A percentile compares a stretch with the other conserved stretches of the same genome.
Conservation (phyloP, 2,113 vertebrate genomes). For the Sebastes fasciatus region DNA sequence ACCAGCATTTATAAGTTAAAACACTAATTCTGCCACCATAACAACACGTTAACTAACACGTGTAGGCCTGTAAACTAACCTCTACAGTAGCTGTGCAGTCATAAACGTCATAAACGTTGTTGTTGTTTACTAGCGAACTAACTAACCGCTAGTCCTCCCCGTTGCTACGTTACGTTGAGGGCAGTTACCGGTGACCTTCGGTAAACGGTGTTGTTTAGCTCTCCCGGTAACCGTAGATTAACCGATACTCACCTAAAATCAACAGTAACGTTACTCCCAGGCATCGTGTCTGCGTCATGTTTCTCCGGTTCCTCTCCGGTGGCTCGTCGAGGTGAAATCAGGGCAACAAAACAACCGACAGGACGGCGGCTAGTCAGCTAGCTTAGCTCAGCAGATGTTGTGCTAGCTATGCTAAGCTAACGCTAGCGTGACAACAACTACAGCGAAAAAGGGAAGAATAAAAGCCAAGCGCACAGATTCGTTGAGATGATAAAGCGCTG, state of each 20-base stretch:
- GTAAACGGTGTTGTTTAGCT: neutral
- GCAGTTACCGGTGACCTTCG: slow-evolving; percentile 25
- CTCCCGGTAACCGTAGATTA: neutral
- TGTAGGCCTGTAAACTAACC: too few species aligned
- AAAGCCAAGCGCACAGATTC: neutral
- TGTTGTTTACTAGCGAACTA: too few species aligned
- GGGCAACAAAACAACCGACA: slow-evolving; percentile 12
- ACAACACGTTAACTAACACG: too few species aligned
- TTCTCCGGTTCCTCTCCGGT: slow-evolving; percentile 23
- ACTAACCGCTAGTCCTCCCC: too few species aligned
- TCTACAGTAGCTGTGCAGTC: too few species aligned
- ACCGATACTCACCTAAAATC: slow-evolving; percentile 73
- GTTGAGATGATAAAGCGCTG: fast-evolving
- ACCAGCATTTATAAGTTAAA: too few species aligned
- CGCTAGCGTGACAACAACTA: slow-evolving; percentile 28
- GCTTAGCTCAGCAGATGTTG: slow-evolving; percentile 13
- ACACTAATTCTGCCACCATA: too few species aligned
- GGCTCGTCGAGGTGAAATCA: slow-evolving; percentile 1
- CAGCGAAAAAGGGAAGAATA: neutral
- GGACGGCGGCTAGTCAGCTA: slow-evolving; percentile 13
- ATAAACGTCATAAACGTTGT: too few species aligned
- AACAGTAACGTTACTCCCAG: slow-evolving; percentile 53
- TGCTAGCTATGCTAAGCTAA: slow-evolving; percentile 62
- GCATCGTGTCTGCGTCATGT: slow-evolving; percentile 70
- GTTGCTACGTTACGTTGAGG: too few species aligned